phyloP scores from a whole-genome alignment of 2,888 invertebrate genomes.

The Trichacis sp. region DNA sequence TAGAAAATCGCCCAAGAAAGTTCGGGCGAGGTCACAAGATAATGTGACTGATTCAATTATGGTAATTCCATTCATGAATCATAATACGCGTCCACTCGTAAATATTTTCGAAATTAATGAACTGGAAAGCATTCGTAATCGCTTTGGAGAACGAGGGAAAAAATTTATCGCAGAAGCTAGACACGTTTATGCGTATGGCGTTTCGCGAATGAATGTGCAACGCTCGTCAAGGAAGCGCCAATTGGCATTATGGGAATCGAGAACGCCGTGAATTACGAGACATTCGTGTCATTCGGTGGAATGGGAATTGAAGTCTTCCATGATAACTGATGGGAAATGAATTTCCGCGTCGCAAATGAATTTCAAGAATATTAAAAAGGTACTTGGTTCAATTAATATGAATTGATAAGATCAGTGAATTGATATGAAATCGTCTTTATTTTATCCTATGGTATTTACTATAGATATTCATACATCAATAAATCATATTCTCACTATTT shows the following conservation, averaged over 20 bases:
- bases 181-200: conserved; percentile 17
- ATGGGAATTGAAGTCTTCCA: too few relatives aligned
- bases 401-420: too few relatives aligned
- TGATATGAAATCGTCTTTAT: too few relatives aligned
- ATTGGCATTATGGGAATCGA: conserved; percentile 33
- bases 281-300: conserved; percentile 26
- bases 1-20: conserved; percentile 12
- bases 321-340: too few relatives aligned
- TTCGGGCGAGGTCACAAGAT: conserved; percentile 16
- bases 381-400: too few relatives aligned
- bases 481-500: too few relatives aligned
- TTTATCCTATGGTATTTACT: too few relatives aligned
- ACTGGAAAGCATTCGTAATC: conserved; percentile 20
- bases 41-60: conserved; percentile 34
- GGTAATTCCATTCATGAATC: conserved; percentile 31
- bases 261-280: conserved; percentile 31
- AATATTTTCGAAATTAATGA: conserved; percentile 28
- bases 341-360: too few relatives aligned
- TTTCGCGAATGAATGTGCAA: conserved; percentile 11
- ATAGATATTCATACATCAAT: too few relatives aligned
- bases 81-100: conserved; percentile 23
- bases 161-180: conserved; percentile 9
- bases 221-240: conserved; percentile 22
- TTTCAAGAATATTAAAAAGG: too few relatives aligned
- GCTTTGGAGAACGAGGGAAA: background rate